Evolutionary conservation across 1,140 invertebrate species (phyloP).

Genomic region (Drosophila auraria): DNA sequence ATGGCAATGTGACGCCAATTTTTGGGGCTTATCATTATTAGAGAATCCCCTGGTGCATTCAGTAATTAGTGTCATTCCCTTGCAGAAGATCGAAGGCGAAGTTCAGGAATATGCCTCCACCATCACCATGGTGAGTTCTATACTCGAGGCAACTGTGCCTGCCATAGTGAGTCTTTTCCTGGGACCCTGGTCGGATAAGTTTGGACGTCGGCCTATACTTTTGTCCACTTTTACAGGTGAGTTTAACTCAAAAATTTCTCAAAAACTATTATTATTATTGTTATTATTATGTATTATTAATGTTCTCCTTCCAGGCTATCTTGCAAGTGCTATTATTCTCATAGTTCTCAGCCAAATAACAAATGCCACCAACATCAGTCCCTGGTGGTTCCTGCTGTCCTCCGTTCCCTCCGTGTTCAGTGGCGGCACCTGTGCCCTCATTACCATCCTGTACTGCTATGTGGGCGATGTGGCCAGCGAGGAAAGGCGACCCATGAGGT

Average conservation of each 20-base stretch:
- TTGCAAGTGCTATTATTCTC: slow-evolving; percentile 53
- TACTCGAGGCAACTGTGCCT: slow-evolving; percentile 88
- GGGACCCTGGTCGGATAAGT: slow-evolving; percentile 90
- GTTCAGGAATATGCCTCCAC: slow-evolving; percentile 88
- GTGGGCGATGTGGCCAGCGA: slow-evolving; percentile 87
- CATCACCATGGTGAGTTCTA: slow-evolving; percentile 87
- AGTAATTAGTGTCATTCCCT: slow-evolving; percentile 14
- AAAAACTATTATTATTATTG: too few relatives aligned
- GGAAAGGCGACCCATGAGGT: slow-evolving; percentile 86
- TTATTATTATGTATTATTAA: too few relatives aligned
- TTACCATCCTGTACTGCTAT: slow-evolving; percentile 88
- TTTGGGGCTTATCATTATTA: slow-evolving; percentile 11
- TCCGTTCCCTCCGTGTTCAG: slow-evolving; percentile 87
- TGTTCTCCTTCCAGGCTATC: slow-evolving; percentile 58
- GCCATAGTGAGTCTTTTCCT: slow-evolving; percentile 88
- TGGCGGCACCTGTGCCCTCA: slow-evolving; percentile 87
- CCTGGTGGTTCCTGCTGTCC: slow-evolving; percentile 88
- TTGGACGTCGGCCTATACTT: slow-evolving; percentile 89
- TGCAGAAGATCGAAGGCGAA: slow-evolving; percentile 86
- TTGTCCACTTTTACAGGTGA: slow-evolving; percentile 86
- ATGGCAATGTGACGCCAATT: slow-evolving; percentile 16
- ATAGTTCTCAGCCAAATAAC: slow-evolving; percentile 58
- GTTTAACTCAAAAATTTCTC: too few relatives aligned
- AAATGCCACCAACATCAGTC: slow-evolving; percentile 82
- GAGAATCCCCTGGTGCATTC: neutral